These are phyloP conservation scores for Aptenodytes patagonicus DNA, from an alignment of 2,113 vertebrate species.

Conservation along the genomic window DNA sequence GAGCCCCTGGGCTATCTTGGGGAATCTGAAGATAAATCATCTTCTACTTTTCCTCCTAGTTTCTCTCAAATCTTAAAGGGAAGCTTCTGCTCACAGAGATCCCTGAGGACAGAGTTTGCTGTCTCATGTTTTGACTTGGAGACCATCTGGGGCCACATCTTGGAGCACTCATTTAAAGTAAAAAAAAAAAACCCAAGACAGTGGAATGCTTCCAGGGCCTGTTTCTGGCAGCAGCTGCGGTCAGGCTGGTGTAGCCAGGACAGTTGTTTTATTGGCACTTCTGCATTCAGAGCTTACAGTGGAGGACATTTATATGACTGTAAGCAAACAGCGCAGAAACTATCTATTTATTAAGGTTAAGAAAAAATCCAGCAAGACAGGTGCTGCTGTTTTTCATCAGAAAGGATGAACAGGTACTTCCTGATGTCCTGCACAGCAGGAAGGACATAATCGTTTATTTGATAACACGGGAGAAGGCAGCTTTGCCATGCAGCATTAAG, in stretches of 20 bases:
- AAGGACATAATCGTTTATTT: not conserved
- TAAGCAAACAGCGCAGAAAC: not conserved
- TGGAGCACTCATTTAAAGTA: not conserved
- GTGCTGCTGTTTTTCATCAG: not conserved
- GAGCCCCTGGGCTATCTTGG: not conserved
- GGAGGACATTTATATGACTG: not conserved
- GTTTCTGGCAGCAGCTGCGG: not conserved
- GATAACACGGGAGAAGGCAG: not conserved
- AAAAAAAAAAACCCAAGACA: not conserved
- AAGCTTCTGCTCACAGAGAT: not conserved
- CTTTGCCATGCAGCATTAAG: not conserved
- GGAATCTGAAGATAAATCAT: not conserved
- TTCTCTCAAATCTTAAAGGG: not conserved
- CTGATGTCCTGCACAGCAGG: accelerated
- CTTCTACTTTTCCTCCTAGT: not conserved
- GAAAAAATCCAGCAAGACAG: not conserved
- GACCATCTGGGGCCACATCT: too few species aligned
- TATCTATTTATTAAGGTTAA: not conserved
- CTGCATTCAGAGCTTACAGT: not conserved
- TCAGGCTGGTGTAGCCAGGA: not conserved
- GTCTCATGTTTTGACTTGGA: not conserved
- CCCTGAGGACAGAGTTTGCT: not conserved
- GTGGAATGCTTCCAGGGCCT: not conserved
- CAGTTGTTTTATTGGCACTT: not conserved
- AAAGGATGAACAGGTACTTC: not conserved